Evolutionary conservation across 2,113 vertebrate genomes (phyloP), one percentile per base, ranked within the genome.

Genomic region (Phylloscopus whistleri): DNA sequence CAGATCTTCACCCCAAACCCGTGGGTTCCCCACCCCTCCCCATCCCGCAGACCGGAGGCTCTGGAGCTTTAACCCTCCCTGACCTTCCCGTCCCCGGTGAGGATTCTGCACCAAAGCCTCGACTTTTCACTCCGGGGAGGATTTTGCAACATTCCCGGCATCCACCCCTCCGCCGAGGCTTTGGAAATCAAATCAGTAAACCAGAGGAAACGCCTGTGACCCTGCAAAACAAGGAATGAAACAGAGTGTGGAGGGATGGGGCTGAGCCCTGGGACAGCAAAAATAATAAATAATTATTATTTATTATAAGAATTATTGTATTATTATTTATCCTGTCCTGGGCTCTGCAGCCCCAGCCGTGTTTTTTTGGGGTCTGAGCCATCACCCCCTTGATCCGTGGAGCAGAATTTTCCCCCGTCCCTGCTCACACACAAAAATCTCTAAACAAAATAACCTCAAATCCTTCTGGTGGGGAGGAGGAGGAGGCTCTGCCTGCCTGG

Each of bases 141-240:
- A 43, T 96, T 95, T 96, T 95, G 96, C 95, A 95, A 96, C 92
- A 73, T 76, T 89, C 83, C 74, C 52, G 93, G 66, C 78, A 55
- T 66, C 55, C 5, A 3, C 55, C 94, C 90, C 51, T 31, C 8
- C 2, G 88, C 41, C 4, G 77, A 27, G 30, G 41, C 87, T 87
- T 48, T 48, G 37, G 72, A 86, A 92, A 72, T 2, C 58, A 88
- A 85, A 92, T 15, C 94, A 94, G 94, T 55, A 89, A 89, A 55
- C 2, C 39, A 16, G 35, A 53, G 44, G 26, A 84, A 92, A 67
- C 1, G 48, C 11, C 1, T n/a, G 62, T 37, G 5, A 87, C 27
- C 33, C 4, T 73, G 58, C 5, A 84, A 93, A 93, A 94, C 16
- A 24, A 35, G 85, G 58, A 49, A 26, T 0, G 20, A 56, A 56